Base-by-base conservation (phyloP, 1,140 invertebrate genomes). In the Aphelenchoides besseyi region DNA sequence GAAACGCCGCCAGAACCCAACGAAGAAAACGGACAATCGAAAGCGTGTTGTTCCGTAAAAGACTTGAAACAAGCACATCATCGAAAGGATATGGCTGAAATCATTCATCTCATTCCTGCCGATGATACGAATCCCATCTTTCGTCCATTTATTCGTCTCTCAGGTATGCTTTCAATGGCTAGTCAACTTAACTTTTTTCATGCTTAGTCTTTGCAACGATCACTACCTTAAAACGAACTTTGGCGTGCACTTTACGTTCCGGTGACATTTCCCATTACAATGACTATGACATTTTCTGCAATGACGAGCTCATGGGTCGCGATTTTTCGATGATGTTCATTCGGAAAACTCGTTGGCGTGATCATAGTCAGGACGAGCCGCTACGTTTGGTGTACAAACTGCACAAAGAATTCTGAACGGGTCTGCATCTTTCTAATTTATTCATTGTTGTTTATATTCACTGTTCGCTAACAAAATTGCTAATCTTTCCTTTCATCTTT, bases 311-410 rank as follows among this genome's bases (percentile, higher is more conserved):
- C 72, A 86, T 98, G 84, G 96, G 95, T 48, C 97, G 97, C 86
- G 95, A 98, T 86, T 96, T 98, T 85, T 98, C 95, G 36, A 88
- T 98, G 66, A 97, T 98, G 87, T 99, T 98, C 88, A 95, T 98
- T 35, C 93, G 92, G 83, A 92, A 98, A 16, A 98, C 96, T 37
- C 88, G 94, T 80, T 98, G 95, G 94, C 90, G 95, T 87, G 94
- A 94, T 87, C 90, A 93, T 79, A 93, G 86, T 74, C 70, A 48
- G 8, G 28, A 35, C 23, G 76, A 78, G 26, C 75, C 76, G n/a
- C 28, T 76, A 0, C 32, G 29, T 32, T 33, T 76, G 12, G 69
- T 63, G 9, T 76, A 76, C 64, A 79, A 75, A 64, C 48, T 74
- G 48, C 73, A 76, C 61, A 35, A 79, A 12, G 75, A 76, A 29